Evolutionary conservation across 2,113 vertebrate genomes (phyloP).

Genomic region (Thinocorus orbignyianus): DNA sequence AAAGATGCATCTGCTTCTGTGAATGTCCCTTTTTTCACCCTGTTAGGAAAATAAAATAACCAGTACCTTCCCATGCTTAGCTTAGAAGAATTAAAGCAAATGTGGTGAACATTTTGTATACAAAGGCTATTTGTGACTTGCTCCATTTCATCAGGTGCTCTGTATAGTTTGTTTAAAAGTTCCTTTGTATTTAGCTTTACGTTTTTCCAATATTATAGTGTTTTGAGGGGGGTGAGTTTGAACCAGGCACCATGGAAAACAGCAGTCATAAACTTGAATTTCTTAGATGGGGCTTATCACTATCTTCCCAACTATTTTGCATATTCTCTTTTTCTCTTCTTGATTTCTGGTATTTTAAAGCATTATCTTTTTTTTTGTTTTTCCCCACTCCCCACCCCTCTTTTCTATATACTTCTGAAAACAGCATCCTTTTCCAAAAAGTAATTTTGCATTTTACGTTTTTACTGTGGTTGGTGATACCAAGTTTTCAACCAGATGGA

Average conservation of each 20-base stretch:
- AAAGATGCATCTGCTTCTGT: slow-evolving; percentile 21
- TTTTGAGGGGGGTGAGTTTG: neutral
- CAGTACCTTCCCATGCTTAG: neutral
- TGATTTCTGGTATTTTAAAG: neutral
- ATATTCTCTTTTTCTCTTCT: neutral
- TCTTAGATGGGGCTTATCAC: neutral
- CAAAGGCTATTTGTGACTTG: neutral
- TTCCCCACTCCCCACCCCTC: too few relatives aligned
- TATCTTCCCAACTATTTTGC: neutral
- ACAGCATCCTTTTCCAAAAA: neutral
- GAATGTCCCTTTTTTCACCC: neutral
- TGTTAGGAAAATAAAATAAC: neutral
- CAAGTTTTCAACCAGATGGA: neutral
- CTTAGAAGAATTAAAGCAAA: neutral
- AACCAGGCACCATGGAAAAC: neutral
- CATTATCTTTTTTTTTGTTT: neutral
- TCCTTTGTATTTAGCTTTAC: neutral
- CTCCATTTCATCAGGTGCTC: neutral
- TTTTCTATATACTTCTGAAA: neutral
- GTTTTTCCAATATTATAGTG: neutral
- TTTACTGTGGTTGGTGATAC: neutral
- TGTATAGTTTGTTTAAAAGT: neutral
- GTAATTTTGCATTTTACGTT: neutral
- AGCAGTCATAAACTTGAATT: neutral
- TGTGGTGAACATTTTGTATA: neutral